Evolutionary conservation across 2,888 invertebrate species (phyloP), one percentile per base, ranked within the genome.

Genomic region (Steinernema scapterisci): DNA sequence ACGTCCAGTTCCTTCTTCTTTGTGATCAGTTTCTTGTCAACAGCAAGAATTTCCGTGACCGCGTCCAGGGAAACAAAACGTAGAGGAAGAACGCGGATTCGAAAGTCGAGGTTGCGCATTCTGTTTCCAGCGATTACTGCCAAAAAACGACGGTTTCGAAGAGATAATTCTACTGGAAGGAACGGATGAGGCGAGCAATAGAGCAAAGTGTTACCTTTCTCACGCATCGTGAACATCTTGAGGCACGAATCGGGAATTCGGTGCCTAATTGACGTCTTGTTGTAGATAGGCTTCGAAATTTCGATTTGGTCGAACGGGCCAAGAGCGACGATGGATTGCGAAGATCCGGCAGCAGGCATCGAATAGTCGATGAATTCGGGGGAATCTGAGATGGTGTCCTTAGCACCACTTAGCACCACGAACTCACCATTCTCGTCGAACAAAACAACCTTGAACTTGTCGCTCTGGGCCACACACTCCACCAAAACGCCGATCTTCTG

Each of bases 391-490:
- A 48, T 25, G 5, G 54, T 25, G 2, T 23, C 5, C 21, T 19
- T 54, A 6, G 38, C 3, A 3, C 38, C 9, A 6, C 3, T 6
- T 38, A 3, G 38, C 3, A 38, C 5, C 38, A 3, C 5, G 21
- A 21, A 54, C 54, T 54, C 54, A 25, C 54, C 54, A 19, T 54
- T 21, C 23, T 19, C 54, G 25, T 19, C 54, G 54, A 54, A 54
- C 19, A 54, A 16, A 23, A 54, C 54, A 3, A 54, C 25, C 13
- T 23, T 16, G 25, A 54, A 54, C 21, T 54, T 54, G 54, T 54
- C 54, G 16, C n/a, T n/a, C 19, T 48, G 48, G 7, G 48, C 48
- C 16, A 48, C 48, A 16, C 48, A 48, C 48, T 48, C 48, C n/a
- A 48, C n/a, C 7, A 48, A 5, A 2, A 48, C 16, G 1, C 54